phyloP scores from a whole-genome alignment of 2,888 invertebrate genomes.

The Drosophila recens region DNA sequence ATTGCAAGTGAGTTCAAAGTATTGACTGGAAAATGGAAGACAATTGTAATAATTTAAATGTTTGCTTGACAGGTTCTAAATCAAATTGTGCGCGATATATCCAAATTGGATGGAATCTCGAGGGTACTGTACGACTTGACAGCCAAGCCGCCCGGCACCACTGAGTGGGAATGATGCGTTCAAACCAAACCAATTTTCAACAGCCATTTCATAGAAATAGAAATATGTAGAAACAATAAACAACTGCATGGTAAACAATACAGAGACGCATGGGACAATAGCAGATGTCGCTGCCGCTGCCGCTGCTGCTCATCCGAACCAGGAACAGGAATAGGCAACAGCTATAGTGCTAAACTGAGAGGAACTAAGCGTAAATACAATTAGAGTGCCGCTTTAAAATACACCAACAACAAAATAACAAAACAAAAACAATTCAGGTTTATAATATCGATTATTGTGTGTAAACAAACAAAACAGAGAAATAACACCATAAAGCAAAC shows the following conservation, averaged over 20 bases:
- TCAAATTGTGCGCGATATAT: conserved; percentile 94
- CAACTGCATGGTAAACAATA: conserved; percentile 50
- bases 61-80: conserved; percentile 90
- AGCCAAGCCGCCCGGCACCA: conserved; percentile 99
- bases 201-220: conserved; percentile 80
- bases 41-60: not conserved
- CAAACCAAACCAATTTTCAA: conserved; percentile 70
- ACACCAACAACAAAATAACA: conserved; percentile 21
- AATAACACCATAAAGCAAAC: conserved; percentile 50
- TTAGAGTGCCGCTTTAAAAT: conserved; percentile 70
- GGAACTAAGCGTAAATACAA: conserved; percentile 49
- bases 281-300: conserved; percentile 51
- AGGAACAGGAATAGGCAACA: conserved; percentile 31
- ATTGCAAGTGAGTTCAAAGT: conserved; percentile 88
- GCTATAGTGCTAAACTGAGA: conserved; percentile 41
- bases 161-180: conserved; percentile 97
- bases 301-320: conserved; percentile 36
- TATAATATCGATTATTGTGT: conserved; percentile 68
- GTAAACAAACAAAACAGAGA: conserved; percentile 40
- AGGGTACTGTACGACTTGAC: conserved; percentile 98
- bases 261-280: conserved; percentile 67
- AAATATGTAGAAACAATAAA: conserved; percentile 69
- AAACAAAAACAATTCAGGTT: conserved; percentile 70
- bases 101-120: conserved; percentile 95
- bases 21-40: not conserved